A percentile compares a stretch with the other conserved stretches of the same genome.
These are phyloP conservation scores for Drosophila sp. DNA, from an alignment of 1,140 invertebrate genomes.

Conservation along the genomic window DNA sequence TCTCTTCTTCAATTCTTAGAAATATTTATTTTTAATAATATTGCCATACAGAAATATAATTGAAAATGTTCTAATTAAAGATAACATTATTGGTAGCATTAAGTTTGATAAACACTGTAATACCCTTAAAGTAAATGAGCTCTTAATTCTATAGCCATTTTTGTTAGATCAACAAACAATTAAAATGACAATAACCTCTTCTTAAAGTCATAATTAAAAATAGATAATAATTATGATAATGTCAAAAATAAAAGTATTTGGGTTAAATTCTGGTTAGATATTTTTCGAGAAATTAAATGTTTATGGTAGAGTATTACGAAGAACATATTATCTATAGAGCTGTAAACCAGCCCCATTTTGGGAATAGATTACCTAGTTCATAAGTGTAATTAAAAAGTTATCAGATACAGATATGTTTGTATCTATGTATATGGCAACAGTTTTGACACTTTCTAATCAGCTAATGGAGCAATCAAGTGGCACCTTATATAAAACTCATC, in stretches of 20 bases:
- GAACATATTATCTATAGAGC: not conserved
- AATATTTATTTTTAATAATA: too few relatives aligned
- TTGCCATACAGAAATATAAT: too few relatives aligned
- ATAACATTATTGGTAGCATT: too few relatives aligned
- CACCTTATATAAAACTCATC: slow-evolving; percentile 3
- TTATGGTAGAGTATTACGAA: not conserved
- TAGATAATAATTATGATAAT: not conserved
- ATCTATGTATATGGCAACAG: slow-evolving; percentile 3
- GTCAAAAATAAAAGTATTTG: not conserved
- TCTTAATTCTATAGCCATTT: too few relatives aligned
- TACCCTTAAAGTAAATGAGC: too few relatives aligned
- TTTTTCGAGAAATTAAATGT: not conserved
- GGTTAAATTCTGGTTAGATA: not conserved
- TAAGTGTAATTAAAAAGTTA: slow-evolving; percentile 20
- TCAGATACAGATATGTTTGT: slow-evolving; percentile 4
- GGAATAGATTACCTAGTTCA: not conserved
- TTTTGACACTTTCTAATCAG: slow-evolving; percentile 19
- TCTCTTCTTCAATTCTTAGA: too few relatives aligned
- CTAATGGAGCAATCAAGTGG: not conserved
- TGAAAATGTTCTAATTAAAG: too few relatives aligned
- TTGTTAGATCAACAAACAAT: too few relatives aligned
- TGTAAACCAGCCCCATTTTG: not conserved
- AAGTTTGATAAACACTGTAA: too few relatives aligned
- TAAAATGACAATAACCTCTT: too few relatives aligned
- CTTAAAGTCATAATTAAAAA: not conserved